A percentile compares a stretch with the other conserved stretches of the same genome.
phyloP scores from a whole-genome alignment of 1,140 invertebrate genomes.

The Heliconius himera region DNA sequence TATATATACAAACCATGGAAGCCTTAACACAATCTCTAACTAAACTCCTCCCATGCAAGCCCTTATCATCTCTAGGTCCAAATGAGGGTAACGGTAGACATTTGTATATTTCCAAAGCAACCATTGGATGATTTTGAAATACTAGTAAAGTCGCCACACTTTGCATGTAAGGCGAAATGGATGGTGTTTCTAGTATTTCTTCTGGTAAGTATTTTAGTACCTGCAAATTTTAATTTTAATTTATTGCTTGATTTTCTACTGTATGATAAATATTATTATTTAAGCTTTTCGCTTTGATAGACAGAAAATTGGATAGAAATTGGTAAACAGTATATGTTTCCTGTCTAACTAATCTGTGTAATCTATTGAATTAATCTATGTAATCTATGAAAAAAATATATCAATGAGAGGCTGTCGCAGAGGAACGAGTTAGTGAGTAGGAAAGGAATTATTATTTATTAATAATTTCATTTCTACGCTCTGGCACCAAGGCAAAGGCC shows the following conservation, averaged over 20 bases:
- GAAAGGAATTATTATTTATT: no score
- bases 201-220: conserved; percentile 61
- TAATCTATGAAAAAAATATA: no score
- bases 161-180: conserved; percentile 62
- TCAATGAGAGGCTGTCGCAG: no score
- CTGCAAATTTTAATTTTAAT: conserved; percentile 33
- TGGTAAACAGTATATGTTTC: no score
- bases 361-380: no score
- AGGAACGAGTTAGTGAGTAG: no score
- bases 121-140: conserved; percentile 69
- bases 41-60: conserved; percentile 69
- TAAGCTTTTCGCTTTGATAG: no score
- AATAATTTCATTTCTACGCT: no score
- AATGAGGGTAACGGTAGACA: conserved; percentile 67
- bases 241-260: not conserved
- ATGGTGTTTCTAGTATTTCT: conserved; percentile 56
- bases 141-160: conserved; percentile 66
- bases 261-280: no score
- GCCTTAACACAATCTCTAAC: conserved; percentile 77
- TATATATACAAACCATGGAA: conserved; percentile 40
- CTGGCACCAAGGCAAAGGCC: no score
- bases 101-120: conserved; percentile 74
- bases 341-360: no score
- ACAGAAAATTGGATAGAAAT: no score
- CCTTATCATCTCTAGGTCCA: conserved; percentile 71